Percentiles rank a stretch among this genome's conserved stretches.
Conservation (phyloP, 2,797 vertebrate genomes). For the Ibycter americanus region DNA sequence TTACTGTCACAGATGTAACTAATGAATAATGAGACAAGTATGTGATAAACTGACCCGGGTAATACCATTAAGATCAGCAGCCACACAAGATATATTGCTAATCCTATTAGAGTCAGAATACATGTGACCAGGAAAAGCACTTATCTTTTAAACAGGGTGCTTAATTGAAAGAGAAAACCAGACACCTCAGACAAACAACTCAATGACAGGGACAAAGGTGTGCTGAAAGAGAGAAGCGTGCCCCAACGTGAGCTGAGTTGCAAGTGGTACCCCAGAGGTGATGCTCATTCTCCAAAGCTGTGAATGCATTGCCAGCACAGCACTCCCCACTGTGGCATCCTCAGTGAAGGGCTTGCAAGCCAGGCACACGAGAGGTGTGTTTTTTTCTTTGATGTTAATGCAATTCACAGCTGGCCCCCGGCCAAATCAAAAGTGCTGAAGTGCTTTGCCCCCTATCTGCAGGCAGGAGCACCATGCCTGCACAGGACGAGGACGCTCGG, state of each 20-base stretch:
- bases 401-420: neutral
- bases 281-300: neutral
- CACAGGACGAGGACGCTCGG: neutral
- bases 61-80: neutral
- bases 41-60: neutral
- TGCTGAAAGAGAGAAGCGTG: neutral
- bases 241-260: neutral
- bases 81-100: neutral
- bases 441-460: neutral
- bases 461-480: neutral
- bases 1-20: neutral
- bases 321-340: fast-evolving
- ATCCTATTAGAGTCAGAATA: neutral
- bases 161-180: neutral
- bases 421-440: too few relatives aligned
- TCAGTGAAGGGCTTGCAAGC: neutral
- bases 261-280: fast-evolving
- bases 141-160: neutral
- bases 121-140: neutral
- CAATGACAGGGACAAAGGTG: fast-evolving
- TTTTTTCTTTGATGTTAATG: too few relatives aligned
- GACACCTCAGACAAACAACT: neutral
- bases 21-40: neutral
- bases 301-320: fast-evolving
- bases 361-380: fast-evolving